Evolutionary conservation across 2,113 vertebrate genomes (phyloP), one percentile per base, ranked within the genome.

Genomic region (Cepphus grylle): DNA sequence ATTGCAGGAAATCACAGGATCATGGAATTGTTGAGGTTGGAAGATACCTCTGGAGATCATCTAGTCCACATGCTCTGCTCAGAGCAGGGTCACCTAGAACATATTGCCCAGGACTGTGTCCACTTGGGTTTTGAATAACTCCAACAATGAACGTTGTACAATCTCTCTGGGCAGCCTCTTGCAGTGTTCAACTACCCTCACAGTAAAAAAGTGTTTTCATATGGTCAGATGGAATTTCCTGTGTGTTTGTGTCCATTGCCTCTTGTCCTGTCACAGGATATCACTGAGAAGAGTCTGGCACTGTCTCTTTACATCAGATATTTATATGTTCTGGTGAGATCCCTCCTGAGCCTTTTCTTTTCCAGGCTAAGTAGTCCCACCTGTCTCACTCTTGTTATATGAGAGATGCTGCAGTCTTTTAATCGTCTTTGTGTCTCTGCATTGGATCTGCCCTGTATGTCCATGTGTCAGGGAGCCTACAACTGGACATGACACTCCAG

Each of bases 201-300:
- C 40, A 72, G 62, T 72, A 79, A 76, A 74, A 85, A 74, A 40
- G 8, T 77, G 8, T 93, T 81, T 77, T 88, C 43, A 89, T 95
- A 25, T 40, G 59, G 58, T 93, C 52, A 61, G 72, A 69, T 86
- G 45, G 69, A 84, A 89, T 81, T 90, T 93, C 69, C 85, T 89
- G 47, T 89, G n/a, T 94, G 65, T 89, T 83, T 94, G 34, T 95
- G 80, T 90, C 84, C 30, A 36, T 65, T 95, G 80, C 83, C 81
- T 95, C 92, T 95, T 91, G 67, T 93, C 63, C 83, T 94, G 86
- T 94, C 77, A 91, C 42, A 86, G 84, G 84, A 73, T 89, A 70
- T 72, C 72, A 84, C 93, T 93, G 63, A 93, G 91, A 88, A 95
- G 86, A 84, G 55, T 77, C 87, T 95, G 81, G 12, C 86, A 59